phyloP scores from a whole-genome alignment of 2,888 invertebrate species.

The Aquatica leii region DNA sequence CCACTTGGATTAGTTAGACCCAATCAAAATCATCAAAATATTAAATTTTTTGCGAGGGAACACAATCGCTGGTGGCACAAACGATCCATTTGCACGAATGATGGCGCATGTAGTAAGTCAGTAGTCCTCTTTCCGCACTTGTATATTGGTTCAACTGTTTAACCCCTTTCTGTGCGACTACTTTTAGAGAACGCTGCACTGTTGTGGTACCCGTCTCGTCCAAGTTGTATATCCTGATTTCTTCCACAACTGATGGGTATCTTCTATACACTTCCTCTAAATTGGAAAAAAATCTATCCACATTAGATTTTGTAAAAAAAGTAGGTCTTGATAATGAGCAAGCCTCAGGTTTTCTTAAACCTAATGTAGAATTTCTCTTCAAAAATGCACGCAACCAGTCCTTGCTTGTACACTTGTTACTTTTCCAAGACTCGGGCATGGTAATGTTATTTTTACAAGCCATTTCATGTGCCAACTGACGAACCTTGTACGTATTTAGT shows the following conservation, averaged over 20 bases:
- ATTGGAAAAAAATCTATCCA: conserved; percentile 31
- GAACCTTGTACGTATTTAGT: neutral
- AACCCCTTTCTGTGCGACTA: conserved; percentile 41
- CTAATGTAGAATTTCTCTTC: conserved; percentile 12
- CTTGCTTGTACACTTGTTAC: neutral
- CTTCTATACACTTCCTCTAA: conserved; percentile 29
- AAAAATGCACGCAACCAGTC: conserved; percentile 1
- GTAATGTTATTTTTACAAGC: neutral
- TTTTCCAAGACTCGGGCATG: neutral
- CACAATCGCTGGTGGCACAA: conserved; percentile 7
- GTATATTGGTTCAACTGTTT: conserved; percentile 44
- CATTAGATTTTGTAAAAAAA: conserved; percentile 37
- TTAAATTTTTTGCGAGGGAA: conserved; percentile 9
- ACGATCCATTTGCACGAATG: conserved; percentile 47
- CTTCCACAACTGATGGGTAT: conserved; percentile 29
- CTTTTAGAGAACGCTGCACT: conserved; percentile 27
- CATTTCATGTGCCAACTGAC: neutral
- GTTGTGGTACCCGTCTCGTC: conserved; percentile 39
- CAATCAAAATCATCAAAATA: neutral
- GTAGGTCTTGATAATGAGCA: conserved; percentile 33
- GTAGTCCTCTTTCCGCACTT: conserved; percentile 52
- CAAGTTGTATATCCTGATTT: conserved; percentile 32
- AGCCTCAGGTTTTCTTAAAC: conserved; percentile 28
- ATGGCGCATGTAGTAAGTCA: conserved; percentile 52
- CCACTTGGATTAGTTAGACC: too few species aligned